These are phyloP conservation scores for Melangyna quadrimaculata DNA, from an alignment of 2,888 invertebrate genomes.

Conservation along the genomic window DNA sequence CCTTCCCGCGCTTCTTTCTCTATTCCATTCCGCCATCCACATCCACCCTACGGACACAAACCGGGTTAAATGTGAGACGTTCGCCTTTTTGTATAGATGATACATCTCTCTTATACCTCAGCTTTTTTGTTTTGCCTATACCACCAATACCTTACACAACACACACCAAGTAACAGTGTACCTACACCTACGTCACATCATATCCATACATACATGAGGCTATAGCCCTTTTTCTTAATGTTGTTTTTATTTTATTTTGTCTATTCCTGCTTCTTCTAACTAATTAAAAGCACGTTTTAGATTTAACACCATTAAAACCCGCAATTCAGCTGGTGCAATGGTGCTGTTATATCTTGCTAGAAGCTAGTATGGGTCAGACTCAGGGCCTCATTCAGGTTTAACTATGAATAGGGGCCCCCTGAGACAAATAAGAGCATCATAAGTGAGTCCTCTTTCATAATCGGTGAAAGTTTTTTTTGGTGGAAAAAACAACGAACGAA, in stretches of 20 bases:
- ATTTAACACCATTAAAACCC: slow-evolving; percentile 69
- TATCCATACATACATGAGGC: neutral
- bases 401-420: neutral
- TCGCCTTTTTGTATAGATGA: slow-evolving; percentile 31
- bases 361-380: slow-evolving; percentile 28
- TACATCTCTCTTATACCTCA: slow-evolving; percentile 4
- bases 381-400: neutral
- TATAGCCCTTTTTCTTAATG: slow-evolving; percentile 24
- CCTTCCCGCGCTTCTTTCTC: slow-evolving; percentile 6
- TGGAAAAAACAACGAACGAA: no score
- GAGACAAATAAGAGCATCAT: no score
- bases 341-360: neutral
- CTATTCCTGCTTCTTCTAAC: slow-evolving; percentile 57
- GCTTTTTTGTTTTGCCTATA: neutral
- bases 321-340: slow-evolving; percentile 36
- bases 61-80: slow-evolving; percentile 30
- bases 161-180: neutral
- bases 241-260: slow-evolving; percentile 27
- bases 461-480: no score
- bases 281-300: slow-evolving; percentile 72
- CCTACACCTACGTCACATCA: neutral
- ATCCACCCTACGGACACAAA: neutral
- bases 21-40: neutral
- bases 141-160: neutral
- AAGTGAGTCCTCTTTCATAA: no score